phyloP scores from a whole-genome alignment of 2,113 vertebrate genomes.

The Hypomesus transpacificus region DNA sequence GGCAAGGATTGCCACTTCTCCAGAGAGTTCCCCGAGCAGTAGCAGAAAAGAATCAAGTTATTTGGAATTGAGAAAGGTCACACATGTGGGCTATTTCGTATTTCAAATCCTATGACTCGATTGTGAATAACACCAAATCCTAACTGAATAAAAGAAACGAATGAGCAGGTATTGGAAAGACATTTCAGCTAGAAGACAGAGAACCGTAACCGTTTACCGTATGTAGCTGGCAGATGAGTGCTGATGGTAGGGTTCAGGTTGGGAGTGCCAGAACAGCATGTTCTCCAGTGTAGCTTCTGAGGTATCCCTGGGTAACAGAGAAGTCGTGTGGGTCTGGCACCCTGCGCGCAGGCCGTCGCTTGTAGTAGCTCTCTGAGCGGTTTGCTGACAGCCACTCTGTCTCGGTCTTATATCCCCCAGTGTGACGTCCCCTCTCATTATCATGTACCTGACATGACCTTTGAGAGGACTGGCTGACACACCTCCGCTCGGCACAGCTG shows the following conservation, averaged over 20 bases:
- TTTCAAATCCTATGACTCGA: no score
- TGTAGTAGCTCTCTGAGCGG: conserved; percentile 2
- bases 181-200: neutral
- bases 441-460: conserved; percentile 49
- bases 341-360: conserved; percentile 19
- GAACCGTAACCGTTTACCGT: conserved; percentile 73
- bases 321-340: conserved; percentile 17
- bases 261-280: conserved; percentile 90
- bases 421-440: conserved; percentile 46
- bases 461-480: conserved; percentile 32
- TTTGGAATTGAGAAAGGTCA: no score
- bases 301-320: conserved; percentile 24
- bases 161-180: neutral
- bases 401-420: conserved; percentile 57
- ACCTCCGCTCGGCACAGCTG: conserved; percentile 26
- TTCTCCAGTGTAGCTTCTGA: conserved; percentile 36
- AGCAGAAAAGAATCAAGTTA: no score
- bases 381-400: conserved; percentile 14
- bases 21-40: no score
- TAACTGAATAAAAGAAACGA: neutral
- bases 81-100: no score
- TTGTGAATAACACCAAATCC: neutral
- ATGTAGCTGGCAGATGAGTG: conserved; percentile 78
- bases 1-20: no score
- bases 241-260: conserved; percentile 88